These are phyloP conservation scores for Cepaea hortensis DNA, from an alignment of 2,888 invertebrate species.

Conservation along the genomic window DNA sequence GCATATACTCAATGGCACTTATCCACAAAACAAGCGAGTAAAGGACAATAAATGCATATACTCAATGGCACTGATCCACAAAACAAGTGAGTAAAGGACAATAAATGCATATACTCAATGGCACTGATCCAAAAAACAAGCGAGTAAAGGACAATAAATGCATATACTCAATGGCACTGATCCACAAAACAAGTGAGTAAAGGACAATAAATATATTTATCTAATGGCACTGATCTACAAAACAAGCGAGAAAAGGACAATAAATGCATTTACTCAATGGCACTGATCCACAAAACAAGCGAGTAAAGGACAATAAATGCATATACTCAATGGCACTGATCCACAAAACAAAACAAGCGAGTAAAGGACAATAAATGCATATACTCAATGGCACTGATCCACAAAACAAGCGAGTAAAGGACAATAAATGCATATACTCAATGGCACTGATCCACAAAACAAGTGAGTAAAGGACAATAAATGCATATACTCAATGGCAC, in stretches of 20 bases:
- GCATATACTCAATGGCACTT: not conserved
- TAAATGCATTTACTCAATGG: conserved; percentile 43
- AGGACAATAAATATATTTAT: no score
- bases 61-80: conserved; percentile 26
- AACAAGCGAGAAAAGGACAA: not conserved
- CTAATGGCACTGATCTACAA: not conserved
- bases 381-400: conserved; percentile 39
- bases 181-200: not conserved
- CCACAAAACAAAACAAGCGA: no score
- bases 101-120: not conserved
- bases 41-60: conserved; percentile 38
- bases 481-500: conserved; percentile 46
- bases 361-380: conserved; percentile 30
- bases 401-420: not conserved
- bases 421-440: conserved; percentile 44
- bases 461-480: not conserved
- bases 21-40: not conserved
- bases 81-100: not conserved
- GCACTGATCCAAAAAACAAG: not conserved
- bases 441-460: conserved; percentile 3
- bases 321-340: not conserved
- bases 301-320: no score
- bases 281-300: not conserved
- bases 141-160: conserved; percentile 16
- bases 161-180: conserved; percentile 43